A percentile compares a stretch with the other conserved stretches of the same genome.
Conservation (phyloP, 2,888 invertebrate genomes). For the Euspilapteryx auroguttella region DNA sequence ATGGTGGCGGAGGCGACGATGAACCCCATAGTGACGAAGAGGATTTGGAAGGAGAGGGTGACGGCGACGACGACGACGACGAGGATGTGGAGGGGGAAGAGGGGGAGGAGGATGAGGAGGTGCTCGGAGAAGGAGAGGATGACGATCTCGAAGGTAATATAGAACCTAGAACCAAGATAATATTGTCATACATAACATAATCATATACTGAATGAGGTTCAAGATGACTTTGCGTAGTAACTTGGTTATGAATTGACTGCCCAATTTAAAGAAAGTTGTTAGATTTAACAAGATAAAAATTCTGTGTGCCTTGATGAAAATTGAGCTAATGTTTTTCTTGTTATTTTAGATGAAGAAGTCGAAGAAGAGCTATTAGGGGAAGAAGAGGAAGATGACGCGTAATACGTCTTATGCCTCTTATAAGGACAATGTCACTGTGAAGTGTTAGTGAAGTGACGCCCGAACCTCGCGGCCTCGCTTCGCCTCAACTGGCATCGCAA, state of each 20-base stretch:
- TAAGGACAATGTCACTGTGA: slow-evolving; percentile 62
- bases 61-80: slow-evolving; percentile 64
- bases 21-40: slow-evolving; percentile 67
- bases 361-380: slow-evolving; percentile 53
- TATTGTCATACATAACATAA: too few species aligned
- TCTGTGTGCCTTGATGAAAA: too few species aligned
- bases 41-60: slow-evolving; percentile 65
- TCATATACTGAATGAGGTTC: too few species aligned
- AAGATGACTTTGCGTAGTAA: too few species aligned
- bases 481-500: slow-evolving; percentile 39
- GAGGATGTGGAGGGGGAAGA: slow-evolving; percentile 65
- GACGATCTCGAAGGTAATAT: slow-evolving; percentile 70
- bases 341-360: slow-evolving; percentile 57
- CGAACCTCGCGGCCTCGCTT: slow-evolving; percentile 47
- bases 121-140: slow-evolving; percentile 64
- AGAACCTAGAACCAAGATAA: too few species aligned
- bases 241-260: too few species aligned
- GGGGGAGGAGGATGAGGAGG: slow-evolving; percentile 66
- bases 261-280: too few species aligned
- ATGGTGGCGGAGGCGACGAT: slow-evolving; percentile 67
- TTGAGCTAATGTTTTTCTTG: slow-evolving; percentile 16
- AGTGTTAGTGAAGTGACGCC: slow-evolving; percentile 57
- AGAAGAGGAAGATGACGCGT: slow-evolving; percentile 59
- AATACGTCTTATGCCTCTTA: slow-evolving; percentile 50
- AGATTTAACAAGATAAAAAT: too few species aligned